A percentile compares a stretch with the other conserved stretches of the same genome.
These are phyloP conservation scores for Salvator merianae DNA, from an alignment of 2,113 vertebrate species.

Conservation along the genomic window DNA sequence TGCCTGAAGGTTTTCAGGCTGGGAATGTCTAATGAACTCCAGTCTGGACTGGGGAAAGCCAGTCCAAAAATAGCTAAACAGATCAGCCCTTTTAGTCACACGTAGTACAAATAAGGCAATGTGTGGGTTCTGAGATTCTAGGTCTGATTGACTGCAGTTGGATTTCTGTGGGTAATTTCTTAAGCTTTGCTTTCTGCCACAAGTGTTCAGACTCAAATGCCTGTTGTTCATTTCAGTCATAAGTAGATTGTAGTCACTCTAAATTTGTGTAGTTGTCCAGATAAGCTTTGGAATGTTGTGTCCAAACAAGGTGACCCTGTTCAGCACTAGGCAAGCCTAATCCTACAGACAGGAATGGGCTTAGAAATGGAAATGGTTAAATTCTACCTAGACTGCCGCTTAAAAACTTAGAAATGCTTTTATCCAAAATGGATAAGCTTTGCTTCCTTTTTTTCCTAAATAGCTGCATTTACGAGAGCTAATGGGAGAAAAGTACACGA, in stretches of 20 bases:
- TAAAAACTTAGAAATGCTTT: not conserved
- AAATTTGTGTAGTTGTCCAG: not conserved
- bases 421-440: slow-evolving; percentile 16
- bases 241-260: not conserved
- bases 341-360: not conserved
- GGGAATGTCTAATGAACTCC: too few species aligned
- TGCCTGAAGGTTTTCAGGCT: too few species aligned
- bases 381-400: not conserved
- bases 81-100: not conserved
- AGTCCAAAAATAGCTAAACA: too few species aligned
- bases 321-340: not conserved
- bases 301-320: not conserved
- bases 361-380: not conserved
- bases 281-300: not conserved
- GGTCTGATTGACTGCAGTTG: not conserved
- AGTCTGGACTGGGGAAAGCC: not conserved
- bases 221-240: not conserved
- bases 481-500: slow-evolving; percentile 88
- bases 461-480: slow-evolving; percentile 82
- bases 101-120: not conserved
- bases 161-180: not conserved
- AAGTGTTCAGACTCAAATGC: not conserved
- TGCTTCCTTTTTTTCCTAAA: slow-evolving; percentile 33
- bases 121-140: too few species aligned
- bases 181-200: not conserved